A percentile compares a stretch with the other conserved stretches of the same genome.
These are phyloP conservation scores for Taurulus bubalis DNA, from an alignment of 2,113 vertebrate species.

Conservation along the genomic window DNA sequence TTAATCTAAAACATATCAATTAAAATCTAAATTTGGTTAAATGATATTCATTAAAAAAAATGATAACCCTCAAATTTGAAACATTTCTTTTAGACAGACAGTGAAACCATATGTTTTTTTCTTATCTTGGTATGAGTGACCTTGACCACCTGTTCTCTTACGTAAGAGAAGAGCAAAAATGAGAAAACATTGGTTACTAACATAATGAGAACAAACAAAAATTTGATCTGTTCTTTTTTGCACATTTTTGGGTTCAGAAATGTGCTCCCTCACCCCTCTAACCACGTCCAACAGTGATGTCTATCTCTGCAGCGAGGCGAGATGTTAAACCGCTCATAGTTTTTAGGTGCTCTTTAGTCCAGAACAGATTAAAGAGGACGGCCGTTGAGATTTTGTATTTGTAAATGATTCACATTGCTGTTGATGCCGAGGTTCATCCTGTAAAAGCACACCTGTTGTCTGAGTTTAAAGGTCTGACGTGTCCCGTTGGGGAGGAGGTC, in stretches of 20 bases:
- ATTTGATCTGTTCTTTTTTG: no score
- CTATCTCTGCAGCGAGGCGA: no score
- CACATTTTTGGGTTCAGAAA: no score
- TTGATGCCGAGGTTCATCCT: not conserved
- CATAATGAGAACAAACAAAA: no score
- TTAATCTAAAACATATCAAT: not conserved
- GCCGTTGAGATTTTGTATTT: not conserved
- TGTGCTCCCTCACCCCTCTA: no score
- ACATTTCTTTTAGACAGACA: not conserved
- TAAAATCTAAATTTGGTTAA: not conserved
- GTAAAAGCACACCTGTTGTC: not conserved
- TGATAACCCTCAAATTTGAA: not conserved
- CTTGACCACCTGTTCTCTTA: not conserved
- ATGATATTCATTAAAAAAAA: not conserved
- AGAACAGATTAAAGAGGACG: no score
- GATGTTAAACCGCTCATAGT: no score
- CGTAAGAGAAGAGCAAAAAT: not conserved
- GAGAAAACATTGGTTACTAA: not conserved
- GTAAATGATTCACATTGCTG: not conserved
- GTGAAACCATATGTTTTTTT: not conserved
- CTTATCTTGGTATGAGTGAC: not conserved
- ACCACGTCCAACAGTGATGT: no score
- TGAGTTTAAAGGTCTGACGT: not conserved
- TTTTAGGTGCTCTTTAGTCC: no score
- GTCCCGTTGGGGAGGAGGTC: not conserved